These are phyloP conservation scores for Anas acuta DNA, from an alignment of 2,797 vertebrate species.

Conservation along the genomic window DNA sequence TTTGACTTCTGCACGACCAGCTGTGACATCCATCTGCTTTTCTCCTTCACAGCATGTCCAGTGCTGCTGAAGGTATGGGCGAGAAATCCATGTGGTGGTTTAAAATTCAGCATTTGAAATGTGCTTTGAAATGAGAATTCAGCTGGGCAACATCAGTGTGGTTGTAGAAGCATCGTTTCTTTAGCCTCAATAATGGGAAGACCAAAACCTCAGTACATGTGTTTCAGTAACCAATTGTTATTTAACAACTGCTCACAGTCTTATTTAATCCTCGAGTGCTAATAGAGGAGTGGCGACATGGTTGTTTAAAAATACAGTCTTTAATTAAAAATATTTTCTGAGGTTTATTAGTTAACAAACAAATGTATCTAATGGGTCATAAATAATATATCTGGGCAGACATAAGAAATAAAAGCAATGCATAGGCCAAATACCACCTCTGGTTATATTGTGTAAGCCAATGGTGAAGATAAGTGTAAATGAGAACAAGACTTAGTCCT, in stretches of 20 bases:
- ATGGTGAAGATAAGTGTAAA: conserved; percentile 32
- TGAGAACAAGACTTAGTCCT: conserved; percentile 29
- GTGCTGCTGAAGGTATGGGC: conserved; percentile 28
- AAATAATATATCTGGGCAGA: conserved; percentile 30
- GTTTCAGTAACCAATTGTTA: conserved; percentile 47
- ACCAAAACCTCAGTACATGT: conserved; percentile 33
- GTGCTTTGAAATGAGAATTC: conserved; percentile 15
- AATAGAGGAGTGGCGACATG: neutral
- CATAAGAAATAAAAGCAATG: neutral
- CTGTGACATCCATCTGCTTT: conserved; percentile 43
- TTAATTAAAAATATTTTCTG: conserved; percentile 26
- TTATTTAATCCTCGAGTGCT: conserved; percentile 48
- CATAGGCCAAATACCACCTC: conserved; percentile 37
- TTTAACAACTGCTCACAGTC: conserved; percentile 27
- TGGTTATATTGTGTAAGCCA: conserved; percentile 42
- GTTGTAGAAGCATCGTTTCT: neutral
- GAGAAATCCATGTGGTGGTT: conserved; percentile 42
- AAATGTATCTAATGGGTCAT: conserved; percentile 1
- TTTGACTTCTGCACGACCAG: conserved; percentile 29
- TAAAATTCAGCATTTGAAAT: conserved; percentile 20
- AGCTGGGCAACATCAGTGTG: neutral
- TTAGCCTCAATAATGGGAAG: conserved; percentile 41
- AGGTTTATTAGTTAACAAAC: conserved; percentile 45
- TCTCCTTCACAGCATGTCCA: neutral
- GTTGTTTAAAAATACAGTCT: conserved; percentile 21